phyloP scores from a whole-genome alignment of 2,113 vertebrate genomes.

The Synodontis membranacea region DNA sequence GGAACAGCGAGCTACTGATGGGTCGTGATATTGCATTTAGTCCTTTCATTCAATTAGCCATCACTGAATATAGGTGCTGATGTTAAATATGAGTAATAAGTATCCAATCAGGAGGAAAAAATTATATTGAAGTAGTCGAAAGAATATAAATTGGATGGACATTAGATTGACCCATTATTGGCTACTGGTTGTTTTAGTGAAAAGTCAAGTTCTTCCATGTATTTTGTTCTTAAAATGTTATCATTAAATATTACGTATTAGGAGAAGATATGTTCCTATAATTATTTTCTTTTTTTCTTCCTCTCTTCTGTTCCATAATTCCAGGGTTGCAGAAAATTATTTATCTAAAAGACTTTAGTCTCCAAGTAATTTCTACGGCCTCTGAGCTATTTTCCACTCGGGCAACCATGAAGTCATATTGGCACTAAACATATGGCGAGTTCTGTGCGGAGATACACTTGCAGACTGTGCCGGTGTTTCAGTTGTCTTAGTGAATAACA shows the following conservation, averaged over 20 bases:
- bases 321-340: constrained; percentile 66
- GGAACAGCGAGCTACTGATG: neutral
- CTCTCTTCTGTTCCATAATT: constrained; percentile 63
- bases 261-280: neutral
- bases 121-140: neutral
- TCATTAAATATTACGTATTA: neutral
- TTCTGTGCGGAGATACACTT: constrained; percentile 73
- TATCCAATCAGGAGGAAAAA: neutral
- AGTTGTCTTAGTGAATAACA: constrained; percentile 80
- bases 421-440: constrained; percentile 81
- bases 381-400: constrained; percentile 77
- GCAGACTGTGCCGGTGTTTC: constrained; percentile 70
- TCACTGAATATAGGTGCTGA: neutral
- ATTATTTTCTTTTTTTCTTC: constrained; percentile 24
- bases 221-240: neutral
- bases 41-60: neutral
- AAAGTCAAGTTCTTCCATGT: neutral
- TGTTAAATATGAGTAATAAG: neutral
- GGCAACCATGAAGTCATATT: constrained; percentile 79
- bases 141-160: neutral
- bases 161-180: neutral
- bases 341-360: constrained; percentile 71
- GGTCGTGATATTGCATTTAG: neutral
- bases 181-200: neutral
- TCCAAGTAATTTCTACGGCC: constrained; percentile 68